Evolutionary conservation across 2,113 vertebrate genomes (phyloP).

Genomic region (Charadrius vociferus): DNA sequence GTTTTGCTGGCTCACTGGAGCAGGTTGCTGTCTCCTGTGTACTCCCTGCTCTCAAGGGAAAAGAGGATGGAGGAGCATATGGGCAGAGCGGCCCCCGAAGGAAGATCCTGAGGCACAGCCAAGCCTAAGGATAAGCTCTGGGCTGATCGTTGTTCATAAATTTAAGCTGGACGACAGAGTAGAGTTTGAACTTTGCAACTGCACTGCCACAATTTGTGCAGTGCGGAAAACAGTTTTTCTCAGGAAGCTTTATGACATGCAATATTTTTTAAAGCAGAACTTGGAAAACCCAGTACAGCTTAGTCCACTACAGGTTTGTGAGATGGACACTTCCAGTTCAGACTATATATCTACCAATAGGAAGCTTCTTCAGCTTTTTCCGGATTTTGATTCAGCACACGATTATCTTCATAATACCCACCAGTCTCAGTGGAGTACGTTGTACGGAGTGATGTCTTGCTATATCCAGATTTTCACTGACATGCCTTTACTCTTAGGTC

Average conservation of each 20-base stretch:
- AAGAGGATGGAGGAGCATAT: not conserved
- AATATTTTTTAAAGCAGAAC: not conserved
- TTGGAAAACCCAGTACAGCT: not conserved
- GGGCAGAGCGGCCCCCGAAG: not conserved
- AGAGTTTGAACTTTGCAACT: not conserved
- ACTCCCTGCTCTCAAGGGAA: not conserved
- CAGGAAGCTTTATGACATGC: not conserved
- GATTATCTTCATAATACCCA: not conserved
- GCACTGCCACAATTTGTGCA: not conserved
- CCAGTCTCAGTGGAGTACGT: not conserved
- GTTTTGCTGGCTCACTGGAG: slow-evolving; percentile 26
- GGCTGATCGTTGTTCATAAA: not conserved
- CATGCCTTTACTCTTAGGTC: not conserved
- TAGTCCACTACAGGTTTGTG: not conserved
- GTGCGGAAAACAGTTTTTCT: not conserved
- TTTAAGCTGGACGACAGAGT: not conserved
- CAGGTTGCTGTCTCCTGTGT: not conserved
- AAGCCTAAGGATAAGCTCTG: not conserved
- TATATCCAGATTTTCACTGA: not conserved
- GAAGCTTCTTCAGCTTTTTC: not conserved
- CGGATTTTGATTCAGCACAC: not conserved
- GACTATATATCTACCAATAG: not conserved
- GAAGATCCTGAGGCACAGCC: not conserved
- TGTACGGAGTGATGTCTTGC: not conserved
- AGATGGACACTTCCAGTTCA: not conserved